phyloP scores from a whole-genome alignment of 2,113 vertebrate species.

The Turnix velox region DNA sequence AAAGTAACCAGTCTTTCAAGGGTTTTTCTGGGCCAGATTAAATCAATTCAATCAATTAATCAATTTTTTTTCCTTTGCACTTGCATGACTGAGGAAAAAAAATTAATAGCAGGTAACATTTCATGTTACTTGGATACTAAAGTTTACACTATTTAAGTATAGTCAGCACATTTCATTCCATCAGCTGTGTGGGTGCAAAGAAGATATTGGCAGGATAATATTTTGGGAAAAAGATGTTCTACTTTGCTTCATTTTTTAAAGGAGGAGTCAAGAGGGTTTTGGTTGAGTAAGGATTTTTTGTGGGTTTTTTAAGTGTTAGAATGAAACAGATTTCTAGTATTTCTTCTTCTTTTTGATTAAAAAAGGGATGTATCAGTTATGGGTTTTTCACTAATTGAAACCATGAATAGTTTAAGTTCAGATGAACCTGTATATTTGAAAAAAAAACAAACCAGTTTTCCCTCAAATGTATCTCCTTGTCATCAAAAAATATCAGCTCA shows the following conservation, averaged over 20 bases:
- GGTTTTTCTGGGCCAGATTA: background rate
- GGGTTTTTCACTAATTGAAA: background rate
- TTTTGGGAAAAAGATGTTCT: background rate
- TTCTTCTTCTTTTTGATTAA: background rate
- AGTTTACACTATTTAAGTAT: background rate
- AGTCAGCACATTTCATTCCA: background rate
- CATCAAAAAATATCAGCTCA: background rate
- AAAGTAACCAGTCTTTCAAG: background rate
- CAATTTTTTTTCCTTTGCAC: background rate
- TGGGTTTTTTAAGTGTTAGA: background rate
- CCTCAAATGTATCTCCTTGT: background rate
- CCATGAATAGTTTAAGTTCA: background rate
- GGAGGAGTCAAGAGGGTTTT: background rate
- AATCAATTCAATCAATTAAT: too few species aligned
- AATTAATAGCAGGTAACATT: background rate
- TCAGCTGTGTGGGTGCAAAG: background rate
- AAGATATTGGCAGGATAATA: background rate
- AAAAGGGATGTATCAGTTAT: background rate
- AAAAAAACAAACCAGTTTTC: background rate
- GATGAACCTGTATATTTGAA: background rate
- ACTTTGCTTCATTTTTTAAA: background rate
- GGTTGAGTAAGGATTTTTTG: background rate
- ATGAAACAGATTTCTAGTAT: background rate
- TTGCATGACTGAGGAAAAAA: background rate
- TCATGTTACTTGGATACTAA: background rate